phyloP scores from a whole-genome alignment of 2,888 invertebrate species.

The Drosophila kanekoi region DNA sequence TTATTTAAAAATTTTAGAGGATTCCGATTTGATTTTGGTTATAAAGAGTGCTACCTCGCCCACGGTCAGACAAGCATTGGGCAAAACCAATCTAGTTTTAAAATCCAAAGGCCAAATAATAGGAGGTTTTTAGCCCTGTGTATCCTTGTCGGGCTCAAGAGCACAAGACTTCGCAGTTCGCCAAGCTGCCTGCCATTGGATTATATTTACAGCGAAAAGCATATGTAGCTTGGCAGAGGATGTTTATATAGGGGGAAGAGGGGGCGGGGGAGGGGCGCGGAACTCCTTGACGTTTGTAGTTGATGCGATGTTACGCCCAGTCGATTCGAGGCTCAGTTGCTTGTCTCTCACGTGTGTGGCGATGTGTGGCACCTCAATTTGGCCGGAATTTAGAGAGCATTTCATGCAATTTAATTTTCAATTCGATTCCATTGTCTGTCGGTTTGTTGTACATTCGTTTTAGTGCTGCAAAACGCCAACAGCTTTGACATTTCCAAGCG shows the following conservation, averaged over 20 bases:
- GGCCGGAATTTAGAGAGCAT: constrained; percentile 23
- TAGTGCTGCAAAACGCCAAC: constrained; percentile 56
- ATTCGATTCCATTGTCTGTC: constrained; percentile 65
- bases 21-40: no score
- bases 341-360: constrained; percentile 25
- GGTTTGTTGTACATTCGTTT: constrained; percentile 13
- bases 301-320: constrained; percentile 50
- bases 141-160: background rate
- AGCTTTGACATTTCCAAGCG: constrained; percentile 76
- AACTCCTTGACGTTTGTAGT: constrained; percentile 14
- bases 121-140: background rate
- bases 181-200: constrained; percentile 1
- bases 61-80: background rate
- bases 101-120: background rate
- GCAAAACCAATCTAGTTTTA: background rate
- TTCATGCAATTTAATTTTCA: constrained; percentile 74
- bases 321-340: constrained; percentile 40
- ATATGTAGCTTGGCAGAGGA: background rate
- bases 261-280: no score
- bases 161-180: constrained; percentile 1
- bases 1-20: no score
- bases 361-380: constrained; percentile 34
- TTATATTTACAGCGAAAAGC: background rate
- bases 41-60: no score
- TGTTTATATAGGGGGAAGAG: background rate